Base-by-base conservation (phyloP, 2,888 invertebrate genomes). In the Ophioninae sp. region DNA sequence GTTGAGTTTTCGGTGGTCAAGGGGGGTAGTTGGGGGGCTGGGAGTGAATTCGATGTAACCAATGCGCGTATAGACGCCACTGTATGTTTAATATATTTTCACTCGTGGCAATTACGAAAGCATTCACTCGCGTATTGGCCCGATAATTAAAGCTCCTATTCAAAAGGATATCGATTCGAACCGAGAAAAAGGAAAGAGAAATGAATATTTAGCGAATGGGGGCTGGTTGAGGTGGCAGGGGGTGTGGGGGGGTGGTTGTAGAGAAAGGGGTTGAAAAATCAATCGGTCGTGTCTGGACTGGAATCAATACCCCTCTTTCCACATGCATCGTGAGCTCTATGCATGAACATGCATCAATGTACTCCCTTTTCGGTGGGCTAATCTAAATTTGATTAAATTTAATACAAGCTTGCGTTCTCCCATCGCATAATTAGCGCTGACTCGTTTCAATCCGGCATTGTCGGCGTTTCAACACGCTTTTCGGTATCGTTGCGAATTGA, bases 61-160 rank as follows among this genome's bases (percentile, higher is more conserved):
- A 50, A 77, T 56, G 13, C 61, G 23, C 59, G 37, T 67, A 21
- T 50, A 68, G 30, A 56, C 57, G 44, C 13, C 8, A 20, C 50
- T 30, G 20, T 57, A 37, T 64, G 39, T 78, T 50, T 78, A 77
- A 73, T 74, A 64, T 44, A 61, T 61, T 73, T 73, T 61, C 73
- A 23, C 61, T 41, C 41, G n/a, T 23, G 64, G 74, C 74, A 81
- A 83, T 83, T 78, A 81, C 81, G 74, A 56, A 74, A 65, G 77
- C 70, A 78, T 83, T 81, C 81, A 78, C 78, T 73, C 74, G 78
- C 69, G 69, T 61, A 83, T 83, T 75, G 80, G 62, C 73, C 62
- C 65, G 81, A 81, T 83, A 81, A 83, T 81, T 83, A 81, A 81
- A 68, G 83, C 74, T 72, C 67, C 76, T 79, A 79, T 82, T 77